phyloP scores from a whole-genome alignment of 2,888 invertebrate genomes.

The Electrophaes corylata region DNA sequence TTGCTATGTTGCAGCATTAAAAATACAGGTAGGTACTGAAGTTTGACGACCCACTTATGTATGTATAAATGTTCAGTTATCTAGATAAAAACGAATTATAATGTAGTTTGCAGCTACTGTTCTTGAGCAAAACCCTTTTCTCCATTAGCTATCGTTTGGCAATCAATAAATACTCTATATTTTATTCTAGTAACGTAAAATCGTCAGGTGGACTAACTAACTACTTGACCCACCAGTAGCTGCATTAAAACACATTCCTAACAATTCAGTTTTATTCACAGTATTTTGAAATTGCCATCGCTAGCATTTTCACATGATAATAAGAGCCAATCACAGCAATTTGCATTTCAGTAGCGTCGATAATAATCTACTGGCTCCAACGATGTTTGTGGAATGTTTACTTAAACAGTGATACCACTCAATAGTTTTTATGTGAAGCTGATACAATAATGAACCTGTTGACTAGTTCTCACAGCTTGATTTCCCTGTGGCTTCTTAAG shows the following conservation, averaged over 20 bases:
- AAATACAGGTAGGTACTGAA: constrained; percentile 1
- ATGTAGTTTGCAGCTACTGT: not conserved
- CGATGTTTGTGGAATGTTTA: constrained; percentile 8
- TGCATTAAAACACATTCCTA: not conserved
- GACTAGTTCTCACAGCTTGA: not conserved
- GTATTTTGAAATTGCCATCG: constrained; percentile 3
- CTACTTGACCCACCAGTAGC: too few relatives aligned
- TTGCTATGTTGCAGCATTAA: too few relatives aligned
- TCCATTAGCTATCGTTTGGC: too few relatives aligned
- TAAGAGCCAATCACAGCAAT: constrained; percentile 22
- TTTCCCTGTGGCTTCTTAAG: not conserved
- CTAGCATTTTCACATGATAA: constrained; percentile 10
- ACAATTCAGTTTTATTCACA: not conserved
- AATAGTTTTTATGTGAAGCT: not conserved
- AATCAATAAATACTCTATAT: too few relatives aligned
- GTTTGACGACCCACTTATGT: constrained; percentile 1
- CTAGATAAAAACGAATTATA: constrained; percentile 11
- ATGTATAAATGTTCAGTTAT: constrained; percentile 3
- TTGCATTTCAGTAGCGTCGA: constrained; percentile 16
- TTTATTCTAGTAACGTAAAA: too few relatives aligned
- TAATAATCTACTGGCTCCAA: constrained; percentile 10
- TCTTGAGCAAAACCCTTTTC: too few relatives aligned
- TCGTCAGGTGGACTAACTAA: too few relatives aligned
- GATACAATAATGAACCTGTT: not conserved
- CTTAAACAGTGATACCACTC: not conserved